A percentile compares a stretch with the other conserved stretches of the same genome.
Evolutionary conservation across 2,797 vertebrate genomes (phyloP).

Genomic region (Vipera latastei): DNA sequence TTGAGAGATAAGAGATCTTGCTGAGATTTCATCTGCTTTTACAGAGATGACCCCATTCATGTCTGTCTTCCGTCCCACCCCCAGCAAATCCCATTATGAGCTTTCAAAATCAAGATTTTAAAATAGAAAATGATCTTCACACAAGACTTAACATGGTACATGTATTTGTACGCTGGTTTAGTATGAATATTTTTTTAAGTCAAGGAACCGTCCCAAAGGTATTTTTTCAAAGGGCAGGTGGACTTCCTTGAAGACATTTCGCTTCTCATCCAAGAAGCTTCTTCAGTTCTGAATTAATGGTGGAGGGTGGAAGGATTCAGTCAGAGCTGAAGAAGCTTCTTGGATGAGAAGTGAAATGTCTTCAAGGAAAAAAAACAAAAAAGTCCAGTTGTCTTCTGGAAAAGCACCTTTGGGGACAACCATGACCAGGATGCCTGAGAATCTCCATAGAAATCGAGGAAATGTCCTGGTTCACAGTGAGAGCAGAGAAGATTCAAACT

Average conservation of each 20-base stretch:
- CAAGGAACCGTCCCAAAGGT: background rate
- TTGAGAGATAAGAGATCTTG: slow-evolving; percentile 82
- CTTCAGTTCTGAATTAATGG: background rate
- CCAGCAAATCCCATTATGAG: background rate
- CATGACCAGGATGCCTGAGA: background rate
- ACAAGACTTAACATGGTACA: too few relatives aligned
- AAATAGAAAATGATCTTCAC: slow-evolving; percentile 53
- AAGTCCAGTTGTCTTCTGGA: background rate
- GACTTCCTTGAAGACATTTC: background rate
- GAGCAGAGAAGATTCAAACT: background rate
- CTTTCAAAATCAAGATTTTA: slow-evolving; percentile 57
- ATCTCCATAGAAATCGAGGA: background rate
- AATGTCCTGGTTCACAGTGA: rapidly evolving
- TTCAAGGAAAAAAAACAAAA: background rate
- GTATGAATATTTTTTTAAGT: background rate
- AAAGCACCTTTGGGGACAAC: background rate
- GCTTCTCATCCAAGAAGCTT: background rate
- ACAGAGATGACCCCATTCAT: slow-evolving; percentile 66
- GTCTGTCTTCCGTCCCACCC: slow-evolving; percentile 36
- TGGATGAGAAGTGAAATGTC: background rate
- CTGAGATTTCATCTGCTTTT: slow-evolving; percentile 80
- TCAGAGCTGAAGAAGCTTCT: background rate
- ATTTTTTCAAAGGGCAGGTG: background rate
- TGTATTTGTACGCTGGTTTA: background rate
- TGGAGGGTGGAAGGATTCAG: background rate